Conservation (phyloP, 2,113 vertebrate genomes). For the Paralichthys olivaceus region DNA sequence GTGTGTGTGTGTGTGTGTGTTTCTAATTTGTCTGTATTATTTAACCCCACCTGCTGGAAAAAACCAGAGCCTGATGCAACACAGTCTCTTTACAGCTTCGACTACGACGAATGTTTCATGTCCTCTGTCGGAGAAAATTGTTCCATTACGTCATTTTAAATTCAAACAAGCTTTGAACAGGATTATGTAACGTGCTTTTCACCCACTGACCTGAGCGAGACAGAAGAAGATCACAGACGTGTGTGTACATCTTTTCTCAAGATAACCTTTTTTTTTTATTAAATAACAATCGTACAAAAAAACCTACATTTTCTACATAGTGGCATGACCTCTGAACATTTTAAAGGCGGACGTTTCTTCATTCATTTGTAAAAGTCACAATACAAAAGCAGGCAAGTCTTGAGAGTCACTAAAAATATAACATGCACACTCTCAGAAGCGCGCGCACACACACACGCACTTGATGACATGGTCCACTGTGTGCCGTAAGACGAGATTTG, state of each 20-base stretch:
- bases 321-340: conserved; percentile 42
- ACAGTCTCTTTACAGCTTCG: conserved; percentile 21
- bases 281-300: conserved; percentile 75
- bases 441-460: conserved; percentile 6
- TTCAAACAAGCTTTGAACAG: conserved; percentile 16
- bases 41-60: conserved; percentile 18
- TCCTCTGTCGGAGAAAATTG: background rate
- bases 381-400: conserved; percentile 63
- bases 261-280: conserved; percentile 63
- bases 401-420: conserved; percentile 44
- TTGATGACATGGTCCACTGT: background rate
- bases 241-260: conserved; percentile 1
- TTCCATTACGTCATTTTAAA: background rate
- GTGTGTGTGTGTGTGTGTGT: background rate
- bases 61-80: conserved; percentile 11
- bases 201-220: conserved; percentile 1
- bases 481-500: background rate
- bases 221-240: background rate
- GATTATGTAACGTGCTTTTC: conserved; percentile 21
- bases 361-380: conserved; percentile 55
- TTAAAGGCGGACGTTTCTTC: conserved; percentile 49
- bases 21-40: conserved; percentile 59
- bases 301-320: conserved; percentile 41
- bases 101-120: background rate
- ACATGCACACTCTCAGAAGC: conserved; percentile 48